Evolutionary conservation across 2,888 invertebrate species (phyloP).

Genomic region (Eristalinus sepulchralis): DNA sequence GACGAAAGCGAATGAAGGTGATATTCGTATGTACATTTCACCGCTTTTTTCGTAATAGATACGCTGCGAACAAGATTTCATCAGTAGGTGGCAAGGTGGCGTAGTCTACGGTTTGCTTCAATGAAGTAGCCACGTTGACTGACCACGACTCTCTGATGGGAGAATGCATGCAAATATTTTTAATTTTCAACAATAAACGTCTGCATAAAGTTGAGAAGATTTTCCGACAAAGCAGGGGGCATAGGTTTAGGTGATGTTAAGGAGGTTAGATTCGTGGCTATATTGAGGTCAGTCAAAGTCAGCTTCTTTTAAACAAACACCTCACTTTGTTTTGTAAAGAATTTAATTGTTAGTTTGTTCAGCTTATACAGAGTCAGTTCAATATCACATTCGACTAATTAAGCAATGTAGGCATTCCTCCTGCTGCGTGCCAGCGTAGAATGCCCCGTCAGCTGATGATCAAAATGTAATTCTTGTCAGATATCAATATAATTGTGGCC

Average conservation of each 20-base stretch:
- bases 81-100: not conserved
- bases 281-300: not conserved
- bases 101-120: not conserved
- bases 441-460: too few relatives aligned
- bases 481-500: too few relatives aligned
- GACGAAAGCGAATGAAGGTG: slow-evolving; percentile 27
- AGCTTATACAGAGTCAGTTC: too few relatives aligned
- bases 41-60: slow-evolving; percentile 4
- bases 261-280: not conserved
- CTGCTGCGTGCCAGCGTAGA: too few relatives aligned
- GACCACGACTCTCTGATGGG: not conserved
- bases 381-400: too few relatives aligned
- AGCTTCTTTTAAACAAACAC: too few relatives aligned
- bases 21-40: not conserved
- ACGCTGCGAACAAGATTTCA: not conserved
- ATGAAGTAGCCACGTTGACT: not conserved
- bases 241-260: not conserved
- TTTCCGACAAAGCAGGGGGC: not conserved
- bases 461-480: too few relatives aligned
- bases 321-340: not conserved
- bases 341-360: too few relatives aligned
- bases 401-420: too few relatives aligned
- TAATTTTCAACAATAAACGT: too few relatives aligned
- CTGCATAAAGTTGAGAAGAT: too few relatives aligned
- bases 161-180: too few relatives aligned